Conservation (phyloP, 2,113 vertebrate genomes). For the Leptodactylus fuscus region DNA sequence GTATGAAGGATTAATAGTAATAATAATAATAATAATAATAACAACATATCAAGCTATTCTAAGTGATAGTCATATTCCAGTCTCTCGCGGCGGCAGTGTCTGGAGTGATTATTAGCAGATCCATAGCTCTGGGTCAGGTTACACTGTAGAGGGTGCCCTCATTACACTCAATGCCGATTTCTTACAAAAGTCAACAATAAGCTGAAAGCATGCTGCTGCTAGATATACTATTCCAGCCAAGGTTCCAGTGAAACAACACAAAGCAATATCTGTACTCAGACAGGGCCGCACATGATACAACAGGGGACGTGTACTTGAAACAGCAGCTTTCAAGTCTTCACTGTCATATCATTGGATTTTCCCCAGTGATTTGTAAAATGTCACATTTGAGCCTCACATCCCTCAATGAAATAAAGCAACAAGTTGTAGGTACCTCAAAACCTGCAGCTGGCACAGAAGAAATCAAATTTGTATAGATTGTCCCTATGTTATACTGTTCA, state of each 20-base stretch:
- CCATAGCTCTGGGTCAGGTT: neutral
- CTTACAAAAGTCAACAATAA: neutral
- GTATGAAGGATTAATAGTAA: too few species aligned
- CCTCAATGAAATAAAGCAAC: too few species aligned
- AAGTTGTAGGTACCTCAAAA: too few species aligned
- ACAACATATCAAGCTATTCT: too few species aligned
- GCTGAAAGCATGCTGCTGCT: neutral
- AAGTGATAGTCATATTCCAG: neutral
- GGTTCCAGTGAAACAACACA: neutral
- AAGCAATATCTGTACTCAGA: neutral
- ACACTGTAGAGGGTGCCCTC: conserved; percentile 9
- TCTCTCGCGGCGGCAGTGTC: neutral
- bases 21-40: neutral
- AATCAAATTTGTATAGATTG: too few species aligned
- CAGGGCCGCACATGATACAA: neutral
- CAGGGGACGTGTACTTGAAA: neutral
- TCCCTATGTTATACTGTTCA: too few species aligned
- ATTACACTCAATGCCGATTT: neutral
- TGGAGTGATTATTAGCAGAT: neutral
- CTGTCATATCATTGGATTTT: neutral
- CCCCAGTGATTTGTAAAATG: neutral
- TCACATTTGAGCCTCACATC: neutral
- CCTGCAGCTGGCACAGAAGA: too few species aligned
- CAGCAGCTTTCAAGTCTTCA: neutral
- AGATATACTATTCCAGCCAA: neutral